These are phyloP conservation scores for Daktulosphaira vitifoliae DNA, from an alignment of 1,140 invertebrate genomes.

Conservation along the genomic window DNA sequence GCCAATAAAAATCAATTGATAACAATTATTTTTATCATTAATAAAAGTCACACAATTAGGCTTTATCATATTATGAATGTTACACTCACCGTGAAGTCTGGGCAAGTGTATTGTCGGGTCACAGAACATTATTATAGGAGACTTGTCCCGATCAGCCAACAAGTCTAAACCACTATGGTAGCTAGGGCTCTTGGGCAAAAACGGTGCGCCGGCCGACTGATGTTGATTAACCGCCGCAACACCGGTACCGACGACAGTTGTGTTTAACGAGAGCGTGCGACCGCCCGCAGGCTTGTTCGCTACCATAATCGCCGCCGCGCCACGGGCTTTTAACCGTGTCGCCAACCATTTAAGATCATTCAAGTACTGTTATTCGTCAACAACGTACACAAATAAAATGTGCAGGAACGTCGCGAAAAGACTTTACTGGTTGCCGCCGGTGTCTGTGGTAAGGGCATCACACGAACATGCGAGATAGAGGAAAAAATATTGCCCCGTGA, in stretches of 20 bases:
- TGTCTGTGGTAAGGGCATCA: no score
- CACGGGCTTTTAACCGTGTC: constrained; percentile 22
- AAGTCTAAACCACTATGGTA: constrained; percentile 72
- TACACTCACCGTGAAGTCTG: constrained; percentile 26
- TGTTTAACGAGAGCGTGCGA: constrained; percentile 14
- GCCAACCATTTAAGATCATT: constrained; percentile 23
- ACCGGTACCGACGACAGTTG: neutral
- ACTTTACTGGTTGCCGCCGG: no score
- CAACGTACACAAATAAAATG: neutral
- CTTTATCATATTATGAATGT: neutral
- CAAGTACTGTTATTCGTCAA: neutral
- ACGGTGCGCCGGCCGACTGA: constrained; percentile 29
- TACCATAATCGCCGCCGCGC: constrained; percentile 10
- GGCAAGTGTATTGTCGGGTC: constrained; percentile 16
- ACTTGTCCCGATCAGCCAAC: constrained; percentile 47
- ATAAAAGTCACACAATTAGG: no score
- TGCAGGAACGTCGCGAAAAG: no score
- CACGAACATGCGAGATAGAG: no score
- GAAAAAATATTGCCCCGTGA: no score
- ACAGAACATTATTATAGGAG: constrained; percentile 22
- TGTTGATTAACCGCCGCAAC: constrained; percentile 6
- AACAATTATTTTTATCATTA: no score
- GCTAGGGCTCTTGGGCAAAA: constrained; percentile 68
- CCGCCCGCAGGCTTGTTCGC: constrained; percentile 25
- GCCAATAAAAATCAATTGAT: no score